These are phyloP conservation scores for Artibeus jamaicensis DNA, from an alignment of 2,797 vertebrate species.

Conservation along the genomic window DNA sequence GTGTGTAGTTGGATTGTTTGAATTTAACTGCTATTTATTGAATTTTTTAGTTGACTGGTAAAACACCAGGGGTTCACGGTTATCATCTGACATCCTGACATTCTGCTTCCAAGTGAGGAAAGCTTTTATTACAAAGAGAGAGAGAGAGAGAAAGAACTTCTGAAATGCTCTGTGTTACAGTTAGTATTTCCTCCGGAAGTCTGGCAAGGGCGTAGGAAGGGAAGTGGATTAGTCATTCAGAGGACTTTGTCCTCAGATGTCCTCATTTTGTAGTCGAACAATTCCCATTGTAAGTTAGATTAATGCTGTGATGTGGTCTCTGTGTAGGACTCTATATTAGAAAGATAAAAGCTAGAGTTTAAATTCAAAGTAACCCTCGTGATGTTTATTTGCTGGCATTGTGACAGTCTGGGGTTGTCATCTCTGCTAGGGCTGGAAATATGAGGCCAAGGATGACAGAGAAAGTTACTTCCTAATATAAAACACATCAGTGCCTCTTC, in stretches of 20 bases:
- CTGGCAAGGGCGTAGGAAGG: not conserved
- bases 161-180: not conserved
- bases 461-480: not conserved
- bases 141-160: not conserved
- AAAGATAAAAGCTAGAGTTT: not conserved
- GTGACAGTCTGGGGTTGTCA: not conserved
- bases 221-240: not conserved
- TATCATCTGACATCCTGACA: constrained; percentile 3
- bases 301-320: not conserved
- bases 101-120: not conserved
- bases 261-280: not conserved
- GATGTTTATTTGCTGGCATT: not conserved
- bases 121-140: not conserved
- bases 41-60: not conserved
- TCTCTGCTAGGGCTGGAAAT: not conserved
- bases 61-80: not conserved
- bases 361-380: not conserved
- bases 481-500: not conserved
- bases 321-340: not conserved
- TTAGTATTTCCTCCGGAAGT: not conserved
- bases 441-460: not conserved
- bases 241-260: constrained; percentile 23
- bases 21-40: not conserved
- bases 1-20: not conserved
- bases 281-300: constrained; percentile 13